Base-by-base conservation (phyloP, 1,140 invertebrate species). In the Catajapyx aquilonaris region DNA sequence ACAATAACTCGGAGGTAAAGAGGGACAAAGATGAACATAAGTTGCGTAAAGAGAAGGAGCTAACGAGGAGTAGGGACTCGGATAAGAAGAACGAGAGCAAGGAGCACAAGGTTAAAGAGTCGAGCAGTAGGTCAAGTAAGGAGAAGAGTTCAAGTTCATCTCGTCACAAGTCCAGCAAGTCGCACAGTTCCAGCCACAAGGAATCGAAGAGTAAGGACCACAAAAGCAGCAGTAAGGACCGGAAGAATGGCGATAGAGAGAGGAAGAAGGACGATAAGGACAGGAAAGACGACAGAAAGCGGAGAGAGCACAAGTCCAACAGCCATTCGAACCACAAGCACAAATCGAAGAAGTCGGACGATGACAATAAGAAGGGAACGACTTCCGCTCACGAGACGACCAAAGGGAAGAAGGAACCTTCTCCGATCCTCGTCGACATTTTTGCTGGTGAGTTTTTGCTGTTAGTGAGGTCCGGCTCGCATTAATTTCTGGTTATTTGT, bases 1-100 rank as follows among this genome's bases (percentile, higher is more conserved):
- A 48, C 20, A 45, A 49, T 37, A 40, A 38, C 40, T 40, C 40
- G 40, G 46, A 51, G 38, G 45, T 49, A 39, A 35, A 48, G 39
- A 36, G 48, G 39, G 44, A 44, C 31, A 18, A 34, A 38, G 18
- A 20, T 19, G n/a, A 21, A 43, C 36, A 30, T 23, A 38, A 39
- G 31, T 20, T 21, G 16, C 20, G 39, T 44, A 4, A 22, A 37
- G 43, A 37, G n/a, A 46, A 33, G 34, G 40, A 47, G 30, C 40
- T 38, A 40, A 15, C 28, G 18, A 42, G 37, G 13, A 38, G 39
- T 38, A 45, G 45, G 36, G 34, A 37, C 16, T 20, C 33, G 38
- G 18, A 28, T 18, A 47, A 41, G 40, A 46, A 23, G 41, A 48
- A 42, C 44, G 45, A 18, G 42, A 47, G 20, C 30, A 39, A 28